These are phyloP conservation scores for Pycnomerus fuliginosus DNA, from an alignment of 2,888 invertebrate genomes.

Conservation along the genomic window DNA sequence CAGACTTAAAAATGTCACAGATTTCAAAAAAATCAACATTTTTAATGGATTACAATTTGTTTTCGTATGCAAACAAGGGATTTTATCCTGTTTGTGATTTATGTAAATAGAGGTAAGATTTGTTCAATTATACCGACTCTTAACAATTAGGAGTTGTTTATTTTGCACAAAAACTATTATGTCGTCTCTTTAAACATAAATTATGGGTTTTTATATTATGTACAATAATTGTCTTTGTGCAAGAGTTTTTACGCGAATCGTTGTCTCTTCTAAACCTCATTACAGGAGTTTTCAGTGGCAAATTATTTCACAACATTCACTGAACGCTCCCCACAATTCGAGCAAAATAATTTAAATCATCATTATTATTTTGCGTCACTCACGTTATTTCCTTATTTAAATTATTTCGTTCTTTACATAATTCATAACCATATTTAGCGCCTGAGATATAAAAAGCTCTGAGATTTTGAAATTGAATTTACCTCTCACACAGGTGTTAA, in stretches of 20 bases:
- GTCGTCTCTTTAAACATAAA: neutral
- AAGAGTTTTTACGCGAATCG: slow-evolving; percentile 2
- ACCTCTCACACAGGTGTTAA: slow-evolving; percentile 4
- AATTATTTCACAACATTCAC: too few relatives aligned
- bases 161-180: slow-evolving; percentile 14
- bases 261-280: slow-evolving; percentile 3
- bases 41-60: slow-evolving; percentile 29
- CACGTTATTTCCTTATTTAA: too few relatives aligned
- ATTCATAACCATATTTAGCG: neutral
- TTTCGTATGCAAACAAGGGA: slow-evolving; percentile 30
- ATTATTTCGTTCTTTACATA: slow-evolving; percentile 3
- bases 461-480: too few relatives aligned
- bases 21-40: slow-evolving; percentile 19
- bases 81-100: slow-evolving; percentile 30
- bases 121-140: too few relatives aligned
- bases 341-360: slow-evolving; percentile 6
- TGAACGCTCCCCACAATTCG: slow-evolving; percentile 3
- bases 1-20: slow-evolving; percentile 21
- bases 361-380: neutral
- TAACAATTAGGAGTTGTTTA: too few relatives aligned
- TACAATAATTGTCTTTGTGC: slow-evolving; percentile 1
- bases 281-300: neutral
- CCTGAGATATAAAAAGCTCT: too few relatives aligned
- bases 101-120: slow-evolving; percentile 28
- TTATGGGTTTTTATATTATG: too few relatives aligned